Evolutionary conservation across 2,113 vertebrate species (phyloP).

Genomic region (Sciurus niger): DNA sequence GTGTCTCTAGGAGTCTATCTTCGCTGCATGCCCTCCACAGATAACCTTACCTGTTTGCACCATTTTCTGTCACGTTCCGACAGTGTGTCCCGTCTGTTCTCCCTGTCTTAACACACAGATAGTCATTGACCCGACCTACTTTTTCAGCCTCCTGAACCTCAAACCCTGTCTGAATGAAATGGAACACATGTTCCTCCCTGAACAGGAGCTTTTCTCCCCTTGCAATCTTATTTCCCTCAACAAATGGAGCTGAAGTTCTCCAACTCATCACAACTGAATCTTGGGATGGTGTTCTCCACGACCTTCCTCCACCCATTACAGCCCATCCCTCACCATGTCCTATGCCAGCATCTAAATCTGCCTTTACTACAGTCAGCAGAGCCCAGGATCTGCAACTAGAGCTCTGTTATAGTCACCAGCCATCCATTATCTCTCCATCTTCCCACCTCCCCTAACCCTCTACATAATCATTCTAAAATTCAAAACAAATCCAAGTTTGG

Average conservation of each 20-base stretch:
- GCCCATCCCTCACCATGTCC: neutral
- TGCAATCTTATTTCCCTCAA: neutral
- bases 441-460: neutral
- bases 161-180: neutral
- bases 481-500: constrained; percentile 51
- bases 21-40: neutral
- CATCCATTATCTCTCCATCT: neutral
- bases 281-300: accelerated
- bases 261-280: neutral
- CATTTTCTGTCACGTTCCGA: neutral
- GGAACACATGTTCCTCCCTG: neutral
- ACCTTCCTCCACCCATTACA: neutral
- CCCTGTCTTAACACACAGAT: neutral
- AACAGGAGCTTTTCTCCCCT: neutral
- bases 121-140: neutral
- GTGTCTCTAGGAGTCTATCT: neutral
- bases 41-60: neutral
- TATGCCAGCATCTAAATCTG: neutral
- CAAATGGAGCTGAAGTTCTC: constrained; percentile 1
- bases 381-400: neutral
- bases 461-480: neutral
- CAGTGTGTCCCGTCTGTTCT: neutral
- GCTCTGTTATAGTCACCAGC: neutral
- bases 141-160: neutral
- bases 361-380: neutral